Base-by-base conservation (phyloP, 2,797 vertebrate genomes). In the Peromyscus attwateri region DNA sequence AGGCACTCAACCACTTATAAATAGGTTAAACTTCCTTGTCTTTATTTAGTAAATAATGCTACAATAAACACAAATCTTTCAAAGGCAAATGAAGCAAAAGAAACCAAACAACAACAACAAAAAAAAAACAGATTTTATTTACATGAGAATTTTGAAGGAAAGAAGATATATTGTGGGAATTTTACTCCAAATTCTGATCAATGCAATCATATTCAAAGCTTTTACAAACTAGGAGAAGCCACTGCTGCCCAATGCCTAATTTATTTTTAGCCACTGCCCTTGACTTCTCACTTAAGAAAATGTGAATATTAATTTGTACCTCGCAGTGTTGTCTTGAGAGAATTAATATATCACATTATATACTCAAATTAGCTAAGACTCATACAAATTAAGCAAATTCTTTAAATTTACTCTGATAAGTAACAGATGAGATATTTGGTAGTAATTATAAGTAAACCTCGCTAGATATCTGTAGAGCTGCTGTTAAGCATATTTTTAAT, bases 251-350 rank as follows among this genome's bases (percentile, higher is more conserved):
- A 88, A 55, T 46, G 52, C 8, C 46, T 62, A 57, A 60, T 55
- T 64, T 91, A 49, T 93, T 80, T 93, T 83, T 57, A 94, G 70
- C 6, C 34, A 64, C 1, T n/a, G 87, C 82, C 79, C 85, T 76
- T 89, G 23, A 94, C 77, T 96, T 97, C 77, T 95, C 62, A 34
- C 68, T 60, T 49, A 6, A 83, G n/a, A 83, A 95, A 90, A 77
- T 25, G 13, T 90, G 55, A 82, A 92, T 49, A 66, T 82, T 76
- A 89, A 77, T 68, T 77, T 43, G 84, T 4, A 66, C 40, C 29
- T 89, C 62, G 25, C 21, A 76, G 37, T 64, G 57, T 75, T 93
- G 11, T 93, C 60, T 68, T 87, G 29, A 94, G 84, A 93, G 73
- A 90, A 87, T 83, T 92, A 92, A 62, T 37, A n/a, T n/a, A n/a